Evolutionary conservation across 2,888 invertebrate species (phyloP), one percentile per base, ranked within the genome.

Genomic region (Pardosa pseudoannulata): DNA sequence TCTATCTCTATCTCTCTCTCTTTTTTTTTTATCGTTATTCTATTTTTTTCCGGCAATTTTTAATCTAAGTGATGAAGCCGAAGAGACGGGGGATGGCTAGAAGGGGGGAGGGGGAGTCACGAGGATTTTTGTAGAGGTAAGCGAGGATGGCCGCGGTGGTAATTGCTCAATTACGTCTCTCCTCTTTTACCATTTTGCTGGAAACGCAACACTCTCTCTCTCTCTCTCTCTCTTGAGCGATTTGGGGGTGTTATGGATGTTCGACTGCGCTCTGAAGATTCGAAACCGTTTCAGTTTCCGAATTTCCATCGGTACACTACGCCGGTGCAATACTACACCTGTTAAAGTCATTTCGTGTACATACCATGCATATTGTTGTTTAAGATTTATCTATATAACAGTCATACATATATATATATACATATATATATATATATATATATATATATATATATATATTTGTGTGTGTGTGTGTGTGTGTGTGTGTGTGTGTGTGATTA

Each of bases 11-110:
- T 56, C 23, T 23, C 3, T 56, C 5, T 5, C 13, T 19, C 56
- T 11, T 56, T 23, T 56, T 56, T 56, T 11, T 36, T 50, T 64
- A 72, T 31, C 27, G 64, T 64, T 64, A n/a, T 75, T 75, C 32
- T 29, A n/a, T n/a, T n/a, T n/a, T n/a, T n/a, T 65, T 29, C 29
- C 29, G 2, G 31, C 0, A 7, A 46, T 56, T 56, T 56, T 56
- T 56, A 56, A 56, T 56, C n/a, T 23, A 56, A 56, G 23, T 23
- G 56, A 56, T 56, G 23, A 56, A 56, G n/a, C n/a, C n/a, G 23
- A 3, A 56, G 11, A 19, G 56, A 56, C 23, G 56, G 56, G 2
- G 5, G 36, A 36, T 11, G 36, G 36, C 6, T 13, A 16, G 16
- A 16, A 16, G 46, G 46, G 16, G 7, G 46, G 46, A 16, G 16